phyloP scores from a whole-genome alignment of 2,888 invertebrate genomes.

The Cheilosia pagana region DNA sequence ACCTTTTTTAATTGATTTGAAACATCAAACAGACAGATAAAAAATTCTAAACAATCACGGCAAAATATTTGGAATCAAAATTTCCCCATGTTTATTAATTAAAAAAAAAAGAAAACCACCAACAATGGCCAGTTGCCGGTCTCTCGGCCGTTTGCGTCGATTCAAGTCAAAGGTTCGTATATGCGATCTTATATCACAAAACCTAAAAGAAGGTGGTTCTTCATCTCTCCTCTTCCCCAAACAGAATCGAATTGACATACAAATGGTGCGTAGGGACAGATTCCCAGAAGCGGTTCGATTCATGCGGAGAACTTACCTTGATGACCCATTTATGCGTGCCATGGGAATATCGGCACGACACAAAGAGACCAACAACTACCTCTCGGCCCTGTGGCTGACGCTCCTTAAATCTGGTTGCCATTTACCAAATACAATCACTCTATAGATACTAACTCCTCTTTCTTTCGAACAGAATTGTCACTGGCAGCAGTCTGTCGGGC shows the following conservation, averaged over 20 bases:
- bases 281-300: slow-evolving; percentile 43
- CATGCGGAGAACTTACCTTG: slow-evolving; percentile 42
- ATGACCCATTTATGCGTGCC: slow-evolving; percentile 58
- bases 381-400: slow-evolving; percentile 55
- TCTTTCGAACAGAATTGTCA: slow-evolving; percentile 35
- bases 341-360: slow-evolving; percentile 44
- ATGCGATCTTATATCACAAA: not conserved
- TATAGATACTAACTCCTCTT: not conserved
- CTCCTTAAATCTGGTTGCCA: slow-evolving; percentile 46
- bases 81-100: not conserved
- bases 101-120: not conserved
- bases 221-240: not conserved
- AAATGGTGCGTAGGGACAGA: slow-evolving; percentile 14
- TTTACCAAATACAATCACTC: not conserved
- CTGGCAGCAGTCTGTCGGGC: slow-evolving; percentile 45
- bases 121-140: not conserved
- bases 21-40: no score
- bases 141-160: not conserved
- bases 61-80: not conserved
- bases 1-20: no score
- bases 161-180: slow-evolving; percentile 23
- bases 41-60: no score
- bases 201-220: not conserved
- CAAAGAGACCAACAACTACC: slow-evolving; percentile 43
- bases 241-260: slow-evolving; percentile 43